Evolutionary conservation across 2,888 invertebrate species (phyloP), one percentile per base, ranked within the genome.

Genomic region (Octonoba sinensis): DNA sequence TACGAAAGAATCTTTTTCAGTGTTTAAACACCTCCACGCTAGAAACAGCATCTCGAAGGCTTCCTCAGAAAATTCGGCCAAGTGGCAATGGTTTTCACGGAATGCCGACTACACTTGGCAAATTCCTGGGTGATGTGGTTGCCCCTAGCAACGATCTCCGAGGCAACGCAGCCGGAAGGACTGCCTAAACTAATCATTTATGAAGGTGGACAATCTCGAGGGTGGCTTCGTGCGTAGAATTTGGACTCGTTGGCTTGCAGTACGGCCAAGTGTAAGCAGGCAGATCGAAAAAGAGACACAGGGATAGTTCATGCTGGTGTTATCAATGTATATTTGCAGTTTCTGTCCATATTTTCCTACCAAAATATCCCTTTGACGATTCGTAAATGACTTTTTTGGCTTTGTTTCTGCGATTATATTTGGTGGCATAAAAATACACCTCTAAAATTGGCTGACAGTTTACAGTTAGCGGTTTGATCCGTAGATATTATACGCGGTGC

Each of bases 171-270:
- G 49, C 47, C 54, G 36, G 56, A 56, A 69, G 72, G 47, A 60
- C 66, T 67, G 73, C 67, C 72, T 69, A 79, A 79, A 73, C 79
- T 79, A 79, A 79, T 79, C 79, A 79, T 79, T 79, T 79, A 73
- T 79, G 79, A 79, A 79, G 79, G 73, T 79, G 79, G 73, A 79
- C 79, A 79, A 72, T 65, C 71, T 66, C 57, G 70, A 22, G 49
- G 67, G 67, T 54, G 47, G 69, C 20, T 64, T 24, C 71, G 72
- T 78, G 78, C 62, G 72, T 59, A 60, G 78, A 72, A 78, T 78
- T 59, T 65, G n/a, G 27, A 62, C 36, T n/a, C 54, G 49, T 36
- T 36, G 36, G 36, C 36, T 36, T 36, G 36, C 36, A 36, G 36
- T 36, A 36, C 36, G 36, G 36, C 36, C 36, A 36, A 36, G 36